phyloP scores from a whole-genome alignment of 2,797 vertebrate genomes.

The Ctenosaura bakeri region DNA sequence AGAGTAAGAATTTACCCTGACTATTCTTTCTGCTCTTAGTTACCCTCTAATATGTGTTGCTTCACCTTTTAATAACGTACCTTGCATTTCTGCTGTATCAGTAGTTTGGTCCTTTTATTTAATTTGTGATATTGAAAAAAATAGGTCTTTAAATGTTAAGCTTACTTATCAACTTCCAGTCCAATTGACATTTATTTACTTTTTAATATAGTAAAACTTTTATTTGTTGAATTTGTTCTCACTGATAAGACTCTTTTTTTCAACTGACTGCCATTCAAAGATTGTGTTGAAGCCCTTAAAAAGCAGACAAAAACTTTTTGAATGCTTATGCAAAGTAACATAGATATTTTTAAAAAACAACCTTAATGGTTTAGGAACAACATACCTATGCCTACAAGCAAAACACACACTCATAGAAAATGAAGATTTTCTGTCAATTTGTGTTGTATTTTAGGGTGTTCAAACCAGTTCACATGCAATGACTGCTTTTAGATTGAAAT shows the following conservation, averaged over 20 bases:
- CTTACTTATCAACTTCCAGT: background rate
- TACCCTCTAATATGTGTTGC: slow-evolving; percentile 47
- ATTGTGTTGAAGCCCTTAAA: background rate
- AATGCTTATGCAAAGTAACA: background rate
- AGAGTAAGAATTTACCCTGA: slow-evolving; percentile 82
- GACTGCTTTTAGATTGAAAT: background rate
- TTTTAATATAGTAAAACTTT: slow-evolving; percentile 32
- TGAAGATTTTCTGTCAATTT: background rate
- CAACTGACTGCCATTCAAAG: background rate
- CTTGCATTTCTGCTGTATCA: slow-evolving; percentile 33
- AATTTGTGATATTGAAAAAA: slow-evolving; percentile 7
- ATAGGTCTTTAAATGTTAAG: background rate
- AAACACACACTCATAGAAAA: background rate
- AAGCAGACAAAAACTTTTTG: background rate
- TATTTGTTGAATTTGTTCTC: background rate
- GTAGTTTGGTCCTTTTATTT: background rate
- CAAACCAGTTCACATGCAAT: background rate
- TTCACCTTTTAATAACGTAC: slow-evolving; percentile 39
- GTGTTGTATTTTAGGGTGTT: background rate
- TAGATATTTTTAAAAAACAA: background rate
- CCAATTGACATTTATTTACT: slow-evolving; percentile 26
- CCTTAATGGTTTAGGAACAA: background rate
- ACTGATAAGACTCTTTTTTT: slow-evolving; percentile 38
- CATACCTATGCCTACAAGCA: no score
- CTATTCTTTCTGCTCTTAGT: background rate